A percentile compares a stretch with the other conserved stretches of the same genome.
These are phyloP conservation scores for Enteromius trimaculatus DNA, from an alignment of 2,797 vertebrate species.

Conservation along the genomic window DNA sequence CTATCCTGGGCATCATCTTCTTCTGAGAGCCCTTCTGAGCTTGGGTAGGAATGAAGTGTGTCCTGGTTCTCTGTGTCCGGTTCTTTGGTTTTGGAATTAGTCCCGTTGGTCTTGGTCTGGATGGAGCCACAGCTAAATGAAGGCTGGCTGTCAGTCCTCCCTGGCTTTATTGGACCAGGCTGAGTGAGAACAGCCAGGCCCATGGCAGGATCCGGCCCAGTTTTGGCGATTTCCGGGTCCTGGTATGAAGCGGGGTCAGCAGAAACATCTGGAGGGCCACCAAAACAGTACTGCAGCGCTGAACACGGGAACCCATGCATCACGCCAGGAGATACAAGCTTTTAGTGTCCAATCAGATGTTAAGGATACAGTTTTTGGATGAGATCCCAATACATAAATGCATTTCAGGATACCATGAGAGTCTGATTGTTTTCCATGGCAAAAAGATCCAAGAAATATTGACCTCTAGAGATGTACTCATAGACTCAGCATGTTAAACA, in stretches of 20 bases:
- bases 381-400: background rate
- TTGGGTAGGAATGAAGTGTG: constrained; percentile 46
- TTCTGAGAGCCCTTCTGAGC: constrained; percentile 64
- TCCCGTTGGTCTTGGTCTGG: constrained; percentile 65
- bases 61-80: constrained; percentile 48
- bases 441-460: background rate
- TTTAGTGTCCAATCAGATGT: constrained; percentile 1
- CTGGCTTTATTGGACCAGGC: constrained; percentile 59
- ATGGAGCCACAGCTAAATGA: constrained; percentile 64
- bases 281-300: constrained; percentile 79
- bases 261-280: constrained; percentile 72
- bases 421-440: background rate
- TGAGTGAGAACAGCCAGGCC: constrained; percentile 68
- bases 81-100: constrained; percentile 53
- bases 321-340: constrained; percentile 33
- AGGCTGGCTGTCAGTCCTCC: constrained; percentile 57
- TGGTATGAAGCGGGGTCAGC: constrained; percentile 62
- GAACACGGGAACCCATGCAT: constrained; percentile 82
- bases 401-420: constrained; percentile 28
- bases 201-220: constrained; percentile 46
- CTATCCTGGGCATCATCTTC: constrained; percentile 62
- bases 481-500: background rate
- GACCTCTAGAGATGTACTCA: background rate
- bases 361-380: background rate
- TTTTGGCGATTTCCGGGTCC: constrained; percentile 59